Evolutionary conservation across 2,113 vertebrate genomes (phyloP), one percentile per base, ranked within the genome.

Genomic region (Peromyscus leucopus): DNA sequence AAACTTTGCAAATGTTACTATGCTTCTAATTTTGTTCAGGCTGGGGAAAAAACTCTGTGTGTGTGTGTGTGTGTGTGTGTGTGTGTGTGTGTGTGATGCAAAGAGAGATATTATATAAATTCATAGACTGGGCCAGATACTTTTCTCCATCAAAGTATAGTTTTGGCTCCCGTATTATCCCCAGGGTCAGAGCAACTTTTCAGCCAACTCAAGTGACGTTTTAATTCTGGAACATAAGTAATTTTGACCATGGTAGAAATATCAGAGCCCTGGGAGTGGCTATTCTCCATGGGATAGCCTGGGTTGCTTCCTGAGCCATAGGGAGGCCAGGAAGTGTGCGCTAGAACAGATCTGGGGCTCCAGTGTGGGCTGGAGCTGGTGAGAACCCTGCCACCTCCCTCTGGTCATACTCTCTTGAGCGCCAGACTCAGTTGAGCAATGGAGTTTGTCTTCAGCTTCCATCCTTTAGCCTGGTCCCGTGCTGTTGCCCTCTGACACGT

Each of bases 171-270:
- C 26, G 4, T 26, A 74, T 55, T 26, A 74, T 46, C 72, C 4
- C 61, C 13, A 61, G 31, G 8, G 4, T 72, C 24, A 84, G 31
- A 84, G 48, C n/a, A 57, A 59, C 15, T 75, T 91, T 89, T 82
- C n/a, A 17, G 51, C 80, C 31, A 76, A 83, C 21, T 28, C n/a
- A 78, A 69, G 15, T 36, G 21, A 69, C 91, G 74, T 57, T 91
- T 93, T 96, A 93, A 84, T 90, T 96, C 76, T 59, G 10, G 33
- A 61, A 51, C 22, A 46, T 65, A 75, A 39, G n/a, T 84, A 42
- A 51, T 61, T 96, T 63, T 51, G 8, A 65, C 48, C 36, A 74
- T 13, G 26, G n/a, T 84, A 10, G 74, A 90, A 61, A 24, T 36
- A n/a, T 61, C 85, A 13, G 10, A 28, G 26, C 16, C 65, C 55